Percentiles rank a stretch among this genome's conserved stretches.
Evolutionary conservation across 2,888 invertebrate genomes (phyloP).

Genomic region (Lathronympha strigana): DNA sequence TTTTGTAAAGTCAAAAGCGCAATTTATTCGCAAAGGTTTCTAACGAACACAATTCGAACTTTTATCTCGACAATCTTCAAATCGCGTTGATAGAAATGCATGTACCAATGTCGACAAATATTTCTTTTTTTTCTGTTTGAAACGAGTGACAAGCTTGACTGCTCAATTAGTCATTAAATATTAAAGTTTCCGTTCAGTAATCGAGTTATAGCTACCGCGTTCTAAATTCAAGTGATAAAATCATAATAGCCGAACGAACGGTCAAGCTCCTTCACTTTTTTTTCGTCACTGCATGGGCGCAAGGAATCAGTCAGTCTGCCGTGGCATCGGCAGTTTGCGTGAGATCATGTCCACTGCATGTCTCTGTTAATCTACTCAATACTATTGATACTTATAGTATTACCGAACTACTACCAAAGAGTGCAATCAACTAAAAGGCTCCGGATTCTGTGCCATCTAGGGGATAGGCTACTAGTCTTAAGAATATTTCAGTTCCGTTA

Average conservation of each 20-base stretch:
- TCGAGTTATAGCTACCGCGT: not conserved
- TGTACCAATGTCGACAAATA: not conserved
- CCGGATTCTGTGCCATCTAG: conserved; percentile 16
- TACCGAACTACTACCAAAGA: conserved; percentile 28
- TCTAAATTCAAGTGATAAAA: not conserved
- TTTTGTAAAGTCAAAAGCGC: not conserved
- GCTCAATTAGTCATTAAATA: not conserved
- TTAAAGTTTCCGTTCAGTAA: not conserved
- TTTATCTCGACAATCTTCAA: not conserved
- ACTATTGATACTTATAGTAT: conserved; percentile 23
- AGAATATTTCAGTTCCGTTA: not conserved
- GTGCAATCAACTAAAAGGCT: conserved; percentile 40
- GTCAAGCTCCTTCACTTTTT: not conserved
- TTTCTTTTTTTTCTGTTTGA: not conserved
- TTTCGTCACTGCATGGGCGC: conserved; percentile 14
- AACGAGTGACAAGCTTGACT: not conserved
- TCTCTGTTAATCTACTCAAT: conserved; percentile 52
- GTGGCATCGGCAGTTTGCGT: conserved; percentile 48
- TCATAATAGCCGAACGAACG: not conserved
- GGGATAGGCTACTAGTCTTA: not conserved
- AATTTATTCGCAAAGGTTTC: not conserved
- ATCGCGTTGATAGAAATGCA: not conserved
- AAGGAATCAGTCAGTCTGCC: conserved; percentile 64
- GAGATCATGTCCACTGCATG: conserved; percentile 64
- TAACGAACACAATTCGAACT: not conserved